These are phyloP conservation scores for Charaxes varanes DNA, from an alignment of 1,140 invertebrate species.

Conservation along the genomic window DNA sequence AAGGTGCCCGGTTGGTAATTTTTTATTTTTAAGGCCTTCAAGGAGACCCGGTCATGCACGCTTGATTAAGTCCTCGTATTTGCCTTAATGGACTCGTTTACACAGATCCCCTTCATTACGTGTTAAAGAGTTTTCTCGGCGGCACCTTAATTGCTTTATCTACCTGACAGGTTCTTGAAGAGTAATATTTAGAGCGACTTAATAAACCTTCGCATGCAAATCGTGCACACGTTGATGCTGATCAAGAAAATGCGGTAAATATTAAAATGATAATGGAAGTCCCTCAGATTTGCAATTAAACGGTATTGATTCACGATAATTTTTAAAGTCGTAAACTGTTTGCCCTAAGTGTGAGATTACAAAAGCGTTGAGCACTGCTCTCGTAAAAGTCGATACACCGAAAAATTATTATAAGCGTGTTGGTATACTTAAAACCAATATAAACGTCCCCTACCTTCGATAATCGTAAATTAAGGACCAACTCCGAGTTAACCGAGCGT, in stretches of 20 bases:
- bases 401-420: conserved; percentile 48
- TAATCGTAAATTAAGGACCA: conserved; percentile 67
- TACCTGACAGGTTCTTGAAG: conserved; percentile 28
- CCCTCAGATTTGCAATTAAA: conserved; percentile 24
- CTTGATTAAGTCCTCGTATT: conserved; percentile 34
- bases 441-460: conserved; percentile 56
- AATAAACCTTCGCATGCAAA: conserved; percentile 39
- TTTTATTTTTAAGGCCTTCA: conserved; percentile 14
- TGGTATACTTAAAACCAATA: conserved; percentile 37
- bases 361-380: conserved; percentile 39
- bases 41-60: conserved; percentile 18
- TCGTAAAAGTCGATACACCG: conserved; percentile 54
- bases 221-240: conserved; percentile 31
- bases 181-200: conserved; percentile 41
- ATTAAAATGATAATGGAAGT: conserved; percentile 34
- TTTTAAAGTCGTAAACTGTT: conserved; percentile 37
- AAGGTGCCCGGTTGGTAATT: conserved; percentile 7
- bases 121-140: conserved; percentile 31
- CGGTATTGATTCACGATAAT: conserved; percentile 34
- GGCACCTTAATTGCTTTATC: conserved; percentile 51
- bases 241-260: conserved; percentile 23
- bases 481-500: conserved; percentile 63
- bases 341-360: conserved; percentile 38
- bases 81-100: conserved; percentile 51
- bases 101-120: conserved; percentile 46